Base-by-base conservation (phyloP, 2,113 vertebrate genomes). In the Cololabis saira region DNA sequence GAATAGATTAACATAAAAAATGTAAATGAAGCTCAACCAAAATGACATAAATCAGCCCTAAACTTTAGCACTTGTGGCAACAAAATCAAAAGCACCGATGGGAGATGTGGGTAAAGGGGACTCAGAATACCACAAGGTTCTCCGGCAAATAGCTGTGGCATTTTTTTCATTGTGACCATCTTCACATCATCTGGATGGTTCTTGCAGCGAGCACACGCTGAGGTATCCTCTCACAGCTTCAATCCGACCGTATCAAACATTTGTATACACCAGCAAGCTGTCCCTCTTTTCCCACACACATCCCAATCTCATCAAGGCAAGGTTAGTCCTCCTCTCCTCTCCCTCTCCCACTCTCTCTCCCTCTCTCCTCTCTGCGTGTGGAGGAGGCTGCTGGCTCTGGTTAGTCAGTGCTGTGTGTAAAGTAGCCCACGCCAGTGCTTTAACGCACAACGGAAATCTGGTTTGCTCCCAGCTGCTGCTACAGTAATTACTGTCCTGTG, bases 401-500 rank as follows among this genome's bases (percentile, higher is more conserved):
- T 89, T 95, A 89, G 90, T 89, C 88, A 88, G 82, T 90, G 92
- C 92, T 70, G 93, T 94, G 92, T 95, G 94, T 93, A 95, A 94
- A 95, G 92, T 91, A 96, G 93, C 90, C 90, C 90, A 94, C 68
- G 91, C 93, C 93, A 95, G 92, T 92, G 89, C 95, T 94, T 96
- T 95, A 96, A 95, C 92, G 89, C 93, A 95, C 93, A 95, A 91
- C 91, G 92, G 93, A 96, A 95, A 96, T 95, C 93, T 95, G 93
- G 91, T 96, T 95, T 94, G 92, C 91, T 95, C 92, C 94, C 93
- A 96, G 93, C 92, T 95, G 93, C 92, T 95, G 93, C 93, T 95
- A 93, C 94, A 97, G 93, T 95, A 96, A 96, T 95, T 95, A 96
- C 91, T 95, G 93, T 95, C 93, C 93, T 95, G 93, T 93, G 93